Base-by-base conservation (phyloP, 1,140 invertebrate genomes). In the Hypothenemus hampei region DNA sequence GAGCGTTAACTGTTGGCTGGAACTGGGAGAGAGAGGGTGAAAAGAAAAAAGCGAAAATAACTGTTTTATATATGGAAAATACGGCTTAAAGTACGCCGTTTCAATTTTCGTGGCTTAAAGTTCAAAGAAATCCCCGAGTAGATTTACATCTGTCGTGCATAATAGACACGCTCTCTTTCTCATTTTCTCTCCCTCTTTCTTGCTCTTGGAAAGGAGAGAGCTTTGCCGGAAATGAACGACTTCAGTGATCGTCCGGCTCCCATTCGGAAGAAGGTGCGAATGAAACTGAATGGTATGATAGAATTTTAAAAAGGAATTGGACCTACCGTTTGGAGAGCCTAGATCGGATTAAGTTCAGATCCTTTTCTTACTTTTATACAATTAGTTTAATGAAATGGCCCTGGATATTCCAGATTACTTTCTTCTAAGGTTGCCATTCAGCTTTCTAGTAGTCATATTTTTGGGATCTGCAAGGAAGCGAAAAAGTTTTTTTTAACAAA, bases 191-290 rank as follows among this genome's bases (percentile, higher is more conserved):
- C n/a, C n/a, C n/a, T n/a, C n/a, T n/a, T 15, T n/a, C n/a, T 37
- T 23, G 16, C 19, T 21, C 13, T 13, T 29, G 23, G 11, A 31
- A 31, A 40, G 48, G n/a, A n/a, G 22, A 11, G 22, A 51, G 31
- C 35, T 36, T 41, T 48, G 11, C 21, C 49, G 57, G 50, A 58
- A 58, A 58, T 58, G 57, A 58, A 53, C 33, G 50, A 53, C 46
- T 53, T 53, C 43, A 58, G 53, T 45, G 57, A 46, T 51, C 33
- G 26, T 23, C 41, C 23, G 11, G 48, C n/a, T n/a, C 20, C 24
- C 26, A 49, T 35, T 40, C 18, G 47, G 29, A 48, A 52, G 48
- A 58, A 58, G 55, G 47, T 58, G 55, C 11, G 37, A 45, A 48
- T 11, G 41, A 46, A 57, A 31, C n/a, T 45, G 49, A 51, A 45